Conservation (phyloP, 2,113 vertebrate genomes). For the Rafetus swinhoei region DNA sequence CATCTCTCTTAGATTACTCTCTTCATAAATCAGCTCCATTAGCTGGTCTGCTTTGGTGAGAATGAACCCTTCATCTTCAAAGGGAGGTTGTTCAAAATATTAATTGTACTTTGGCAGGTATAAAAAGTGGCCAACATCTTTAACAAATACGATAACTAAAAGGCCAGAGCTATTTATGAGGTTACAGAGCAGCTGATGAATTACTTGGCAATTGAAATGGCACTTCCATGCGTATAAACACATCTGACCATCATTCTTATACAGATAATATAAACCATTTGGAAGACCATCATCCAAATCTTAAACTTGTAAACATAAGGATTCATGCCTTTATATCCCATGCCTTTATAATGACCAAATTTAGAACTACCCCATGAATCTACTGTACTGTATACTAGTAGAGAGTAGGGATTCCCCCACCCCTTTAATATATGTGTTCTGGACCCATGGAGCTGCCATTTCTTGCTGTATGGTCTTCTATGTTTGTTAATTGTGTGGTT, state of each 20-base stretch:
- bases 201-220: not conserved
- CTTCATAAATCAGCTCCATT: not conserved
- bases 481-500: too few species aligned
- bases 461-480: too few species aligned
- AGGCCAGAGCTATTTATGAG: not conserved
- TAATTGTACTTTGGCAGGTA: fast-evolving
- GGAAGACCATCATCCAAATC: not conserved
- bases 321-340: fast-evolving
- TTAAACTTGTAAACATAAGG: not conserved
- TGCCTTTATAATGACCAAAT: too few species aligned
- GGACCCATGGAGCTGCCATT: too few species aligned
- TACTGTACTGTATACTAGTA: too few species aligned
- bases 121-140: not conserved
- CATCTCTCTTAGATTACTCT: not conserved
- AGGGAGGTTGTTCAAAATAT: not conserved
- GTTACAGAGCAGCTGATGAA: not conserved
- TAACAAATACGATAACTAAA: not conserved
- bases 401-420: too few species aligned
- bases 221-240: not conserved
- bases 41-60: fast-evolving
- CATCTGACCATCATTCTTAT: fast-evolving
- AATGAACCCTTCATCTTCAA: not conserved
- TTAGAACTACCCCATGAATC: too few species aligned
- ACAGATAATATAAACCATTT: not conserved
- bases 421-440: too few species aligned